Evolutionary conservation across 2,113 vertebrate genomes (phyloP), one percentile per base, ranked within the genome.

Genomic region (Lamprologus ornatipinnis): DNA sequence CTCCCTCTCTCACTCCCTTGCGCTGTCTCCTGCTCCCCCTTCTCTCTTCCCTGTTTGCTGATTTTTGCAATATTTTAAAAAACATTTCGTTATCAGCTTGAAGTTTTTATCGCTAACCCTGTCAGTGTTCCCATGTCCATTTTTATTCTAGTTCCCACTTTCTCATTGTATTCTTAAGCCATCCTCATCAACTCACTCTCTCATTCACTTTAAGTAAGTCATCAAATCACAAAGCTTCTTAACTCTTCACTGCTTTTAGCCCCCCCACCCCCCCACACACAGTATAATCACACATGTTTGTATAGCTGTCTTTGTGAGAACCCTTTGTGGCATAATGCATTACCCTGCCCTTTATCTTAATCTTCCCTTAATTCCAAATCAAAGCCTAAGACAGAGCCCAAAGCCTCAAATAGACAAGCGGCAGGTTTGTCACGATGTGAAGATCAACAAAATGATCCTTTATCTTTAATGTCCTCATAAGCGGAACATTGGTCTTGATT

Each of bases 191-290:
- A 37, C 60, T 75, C n/a, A 1, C 80, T 51, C 51, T 55, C n/a
- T 79, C 49, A 12, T 73, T 87, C 81, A 26, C 82, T 92, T 80
- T 85, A 87, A 91, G 86, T 73, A 87, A 88, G 63, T 90, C 90
- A 88, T 51, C 65, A 83, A 55, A 90, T 93, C 85, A 93, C 94
- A 95, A 96, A 96, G 93, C 95, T 94, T 90, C 96, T 96, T 96
- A 95, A 89, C 88, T 89, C 85, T 89, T 89, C 42, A 58, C 91
- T 91, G 92, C 88, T 94, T 94, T 94, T 89, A 92, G 86, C 42
- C 13, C 2, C 4, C 3, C 1, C 10, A 0, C 12, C 1, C 19
- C 78, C 75, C 33, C 75, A 80, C 80, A 37, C 75, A 49, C 65
- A 58, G 49, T 42, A 85, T 82, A 82, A 45, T 88, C 28, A 86